Evolutionary conservation across 2,888 invertebrate genomes (phyloP).

Genomic region (Syritta pipiens): DNA sequence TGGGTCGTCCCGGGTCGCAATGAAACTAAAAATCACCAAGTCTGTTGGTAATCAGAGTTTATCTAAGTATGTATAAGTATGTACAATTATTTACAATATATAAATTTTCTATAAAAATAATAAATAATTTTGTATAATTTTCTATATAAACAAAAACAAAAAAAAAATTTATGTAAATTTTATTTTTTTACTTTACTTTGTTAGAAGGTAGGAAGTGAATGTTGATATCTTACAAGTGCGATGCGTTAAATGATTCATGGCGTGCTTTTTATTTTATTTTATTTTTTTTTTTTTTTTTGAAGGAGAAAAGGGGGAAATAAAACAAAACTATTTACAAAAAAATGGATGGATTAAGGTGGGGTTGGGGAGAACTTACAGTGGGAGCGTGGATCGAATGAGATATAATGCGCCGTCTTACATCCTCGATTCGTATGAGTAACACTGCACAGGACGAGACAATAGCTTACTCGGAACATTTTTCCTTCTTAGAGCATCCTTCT

Average conservation of each 20-base stretch:
- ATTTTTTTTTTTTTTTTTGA: conserved; percentile 47
- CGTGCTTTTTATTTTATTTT: no score
- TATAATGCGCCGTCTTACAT: conserved; percentile 59
- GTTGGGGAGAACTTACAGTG: no score
- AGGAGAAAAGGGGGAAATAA: not conserved
- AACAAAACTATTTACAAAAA: conserved; percentile 12
- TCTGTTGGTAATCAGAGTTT: no score
- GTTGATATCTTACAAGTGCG: conserved; percentile 39
- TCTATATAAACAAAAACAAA: not conserved
- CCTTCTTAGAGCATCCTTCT: conserved; percentile 76
- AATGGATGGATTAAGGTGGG: not conserved
- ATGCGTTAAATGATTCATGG: conserved; percentile 53
- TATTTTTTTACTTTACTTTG: not conserved
- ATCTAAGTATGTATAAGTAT: conserved; percentile 17
- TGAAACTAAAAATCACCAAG: no score
- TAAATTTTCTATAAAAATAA: conserved; percentile 31
- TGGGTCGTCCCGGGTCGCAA: not conserved
- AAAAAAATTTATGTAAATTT: not conserved
- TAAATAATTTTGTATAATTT: conserved; percentile 40
- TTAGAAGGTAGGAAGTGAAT: not conserved
- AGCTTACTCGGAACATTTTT: conserved; percentile 78
- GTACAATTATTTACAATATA: conserved; percentile 58
- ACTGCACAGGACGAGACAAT: conserved; percentile 77
- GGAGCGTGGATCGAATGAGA: not conserved
- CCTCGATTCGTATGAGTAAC: conserved; percentile 71